These are phyloP conservation scores for Coendou prehensilis DNA, from an alignment of 2,797 vertebrate species.

Conservation along the genomic window DNA sequence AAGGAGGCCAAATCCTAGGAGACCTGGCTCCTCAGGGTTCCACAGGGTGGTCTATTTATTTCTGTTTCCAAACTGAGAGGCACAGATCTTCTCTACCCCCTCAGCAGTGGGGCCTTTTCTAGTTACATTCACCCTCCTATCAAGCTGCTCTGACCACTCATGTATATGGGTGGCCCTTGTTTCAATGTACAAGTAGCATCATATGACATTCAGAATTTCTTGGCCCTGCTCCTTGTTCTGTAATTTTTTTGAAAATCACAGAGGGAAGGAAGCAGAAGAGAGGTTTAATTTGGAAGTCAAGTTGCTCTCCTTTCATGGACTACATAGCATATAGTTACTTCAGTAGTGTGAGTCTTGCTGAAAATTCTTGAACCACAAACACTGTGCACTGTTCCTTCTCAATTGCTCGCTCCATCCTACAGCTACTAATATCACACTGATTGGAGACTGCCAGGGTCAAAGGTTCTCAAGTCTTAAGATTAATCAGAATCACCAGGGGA, in stretches of 20 bases:
- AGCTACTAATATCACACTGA: not conserved
- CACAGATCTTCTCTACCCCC: not conserved
- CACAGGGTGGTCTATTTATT: not conserved
- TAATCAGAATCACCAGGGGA: not conserved
- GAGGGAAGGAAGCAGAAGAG: conserved; percentile 9
- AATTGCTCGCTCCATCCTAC: not conserved
- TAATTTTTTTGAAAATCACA: conserved; percentile 58
- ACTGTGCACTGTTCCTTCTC: not conserved
- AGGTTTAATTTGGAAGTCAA: conserved; percentile 32
- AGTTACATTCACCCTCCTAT: not conserved
- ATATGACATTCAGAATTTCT: conserved; percentile 18
- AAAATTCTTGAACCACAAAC: conserved; percentile 38
- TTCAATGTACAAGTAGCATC: conserved; percentile 16
- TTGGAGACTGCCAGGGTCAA: not conserved
- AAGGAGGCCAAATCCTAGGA: not conserved
- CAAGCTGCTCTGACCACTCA: not conserved
- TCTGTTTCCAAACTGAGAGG: not conserved
- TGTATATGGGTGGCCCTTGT: not conserved
- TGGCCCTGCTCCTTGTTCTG: not conserved
- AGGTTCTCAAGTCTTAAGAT: not conserved
- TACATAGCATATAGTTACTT: not conserved
- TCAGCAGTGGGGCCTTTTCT: not conserved
- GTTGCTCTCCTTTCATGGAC: not conserved
- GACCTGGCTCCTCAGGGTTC: not conserved
- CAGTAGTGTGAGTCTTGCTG: not conserved